phyloP scores from a whole-genome alignment of 2,888 invertebrate genomes.

The Nemurella pictetii region DNA sequence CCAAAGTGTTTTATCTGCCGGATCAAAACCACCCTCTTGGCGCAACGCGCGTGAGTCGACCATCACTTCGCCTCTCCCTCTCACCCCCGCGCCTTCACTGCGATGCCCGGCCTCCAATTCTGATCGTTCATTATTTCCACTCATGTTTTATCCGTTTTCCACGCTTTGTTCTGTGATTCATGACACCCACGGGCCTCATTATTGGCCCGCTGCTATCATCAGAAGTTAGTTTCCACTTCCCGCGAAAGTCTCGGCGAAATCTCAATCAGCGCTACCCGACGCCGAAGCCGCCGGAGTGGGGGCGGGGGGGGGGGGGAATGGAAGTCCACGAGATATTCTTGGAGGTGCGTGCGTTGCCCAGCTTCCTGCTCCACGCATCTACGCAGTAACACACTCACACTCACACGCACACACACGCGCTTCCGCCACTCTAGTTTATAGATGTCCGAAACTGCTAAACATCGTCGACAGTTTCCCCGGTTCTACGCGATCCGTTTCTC shows the following conservation, averaged over 20 bases:
- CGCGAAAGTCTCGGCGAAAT: not conserved
- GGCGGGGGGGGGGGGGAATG: no score
- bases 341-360: not conserved
- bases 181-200: conserved; percentile 41
- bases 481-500: not conserved
- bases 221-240: conserved; percentile 35
- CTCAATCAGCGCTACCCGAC: conserved; percentile 48
- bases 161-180: conserved; percentile 31
- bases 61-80: not conserved
- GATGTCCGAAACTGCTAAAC: not conserved
- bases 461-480: not conserved
- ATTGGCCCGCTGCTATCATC: conserved; percentile 42
- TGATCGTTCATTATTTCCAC: conserved; percentile 26
- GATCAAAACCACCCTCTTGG: not conserved
- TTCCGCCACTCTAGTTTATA: not conserved
- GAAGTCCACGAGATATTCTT: not conserved
- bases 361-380: not conserved
- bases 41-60: no score
- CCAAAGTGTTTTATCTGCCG: not conserved
- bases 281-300: conserved; percentile 50
- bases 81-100: not conserved
- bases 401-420: no score
- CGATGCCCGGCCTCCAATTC: not conserved
- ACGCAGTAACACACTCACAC: no score
- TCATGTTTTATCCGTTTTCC: conserved; percentile 28